Evolutionary conservation across 1,140 invertebrate species (phyloP), one percentile per base, ranked within the genome.

Genomic region (Geopemphigus sp.): DNA sequence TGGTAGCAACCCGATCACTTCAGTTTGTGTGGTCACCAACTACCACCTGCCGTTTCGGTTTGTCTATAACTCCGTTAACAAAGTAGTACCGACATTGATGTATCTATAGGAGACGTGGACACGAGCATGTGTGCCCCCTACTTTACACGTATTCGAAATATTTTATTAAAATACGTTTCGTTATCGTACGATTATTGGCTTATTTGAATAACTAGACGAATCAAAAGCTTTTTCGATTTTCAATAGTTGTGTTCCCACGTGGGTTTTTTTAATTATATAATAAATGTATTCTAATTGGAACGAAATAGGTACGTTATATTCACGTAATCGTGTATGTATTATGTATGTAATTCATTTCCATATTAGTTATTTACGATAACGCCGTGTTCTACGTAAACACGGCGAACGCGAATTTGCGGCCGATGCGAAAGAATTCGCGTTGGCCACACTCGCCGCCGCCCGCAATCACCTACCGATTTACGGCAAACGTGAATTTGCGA

Each of bases 41-140:
- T 45, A 59, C 72, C 72, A 76, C 54, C 72, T 76, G 72, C 53
- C 54, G 72, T 76, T 76, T 59, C n/a, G n/a, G n/a, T 76, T 76
- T 76, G 32, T 50, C 14, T 56, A 56, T 24, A 76, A 45, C 32
- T 12, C 29, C 32, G 29, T 15, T 29, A 72, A 29, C 26, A 32
- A 29, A 72, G 29, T 29, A 54, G 5, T 72, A 53, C 53, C 17
- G 50, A 53, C 19, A 54, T 19, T 68, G 15, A 26, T 26, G 66
- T 24, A 47, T 47, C 26, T 47, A 47, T 8, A 50, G 14, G 22
- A 68, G 24, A 8, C 26, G 22, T n/a, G n/a, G n/a, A n/a, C 15
- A 68, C 50, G 45, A 39, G 45, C 66, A 68, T 45, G 66, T 50
- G 66, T n/a, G n/a, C n/a, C n/a, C n/a, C 45, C 50, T 8, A 50